Evolutionary conservation across 2,113 vertebrate genomes (phyloP), one percentile per base, ranked within the genome.

Genomic region (Ciconia boyciana): DNA sequence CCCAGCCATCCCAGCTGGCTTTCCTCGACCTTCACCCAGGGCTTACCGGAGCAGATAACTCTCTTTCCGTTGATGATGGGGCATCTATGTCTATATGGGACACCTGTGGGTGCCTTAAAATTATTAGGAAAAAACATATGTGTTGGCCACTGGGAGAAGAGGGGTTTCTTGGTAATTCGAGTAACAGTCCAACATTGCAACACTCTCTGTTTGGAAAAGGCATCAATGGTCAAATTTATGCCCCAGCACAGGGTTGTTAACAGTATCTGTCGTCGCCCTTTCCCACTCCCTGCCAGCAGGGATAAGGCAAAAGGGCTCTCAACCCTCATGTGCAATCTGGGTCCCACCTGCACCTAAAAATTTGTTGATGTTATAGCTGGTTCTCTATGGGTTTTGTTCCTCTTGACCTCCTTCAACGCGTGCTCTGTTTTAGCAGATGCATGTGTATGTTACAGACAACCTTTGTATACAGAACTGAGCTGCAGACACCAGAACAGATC

Each of bases 101-200:
- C 32, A 51, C 15, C 13, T 78, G 18, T 34, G 16, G 0, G 2
- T 5, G 20, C 28, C 34, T 58, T 77, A 41, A 83, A 92, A 62
- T 46, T 44, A 52, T 34, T 29, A 29, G 26, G 13, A 16, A 48
- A 55, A 39, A 51, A 34, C 1, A 14, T 9, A 28, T 1, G 0
- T 43, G 3, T 11, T 58, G n/a, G 28, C 6, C 5, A 9, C 22
- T 55, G 25, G 12, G 26, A 68, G 43, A 41, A 94, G 51, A 48
- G 25, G 24, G 2, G 10, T 54, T 87, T 72, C 44, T 46, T 87
- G 51, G 22, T 48, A 43, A 55, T 61, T 60, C 17, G 25, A 32
- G 44, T n/a, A 60, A 39, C 39, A 72, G 62, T 29, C n/a, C 10
- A 32, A 70, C 4, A 26, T 16, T 48, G 28, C 49, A 84, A 51